Base-by-base conservation (phyloP, 2,113 vertebrate genomes). In the Scortum barcoo region DNA sequence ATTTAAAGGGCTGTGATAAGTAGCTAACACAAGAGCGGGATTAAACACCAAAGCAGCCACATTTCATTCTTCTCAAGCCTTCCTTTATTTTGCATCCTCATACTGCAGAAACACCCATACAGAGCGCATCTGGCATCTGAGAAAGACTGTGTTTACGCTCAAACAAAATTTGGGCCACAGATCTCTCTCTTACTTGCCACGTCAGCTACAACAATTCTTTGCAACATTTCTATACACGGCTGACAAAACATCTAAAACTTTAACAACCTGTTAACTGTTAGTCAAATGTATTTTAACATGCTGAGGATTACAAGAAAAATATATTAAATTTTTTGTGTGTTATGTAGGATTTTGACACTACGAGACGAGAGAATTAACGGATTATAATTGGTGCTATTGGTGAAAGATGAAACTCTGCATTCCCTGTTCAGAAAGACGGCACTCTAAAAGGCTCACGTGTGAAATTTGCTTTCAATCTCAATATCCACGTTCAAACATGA, bases 1-100 rank as follows among this genome's bases (percentile, higher is more conserved):
- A 24, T 70, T 38, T 72, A 87, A 80, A 56, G 57, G 66, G 56
- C 51, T 19, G 57, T 68, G 86, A 89, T 78, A 72, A 75, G 80
- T 62, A 28, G 4, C 74, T 66, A 72, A 79, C 12, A n/a, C 28
- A 72, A 3, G 2, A 61, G 28, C 62, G 42, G 0, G 53, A 78
- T 69, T 76, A 61, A 82, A 77, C 46, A 69, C 76, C 26, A 60
- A 69, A 66, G 72, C 57, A 61, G 79, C 40, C 48, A 44, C 26
- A 67, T 75, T 62, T 46, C 48, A 74, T 58, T 82, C 48, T 2
- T 30, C 22, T 65, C 17, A 54, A 60, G n/a, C 24, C 12, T 11
- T 38, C 6, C 61, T 28, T 57, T 26, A n/a, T 38, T 50, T 20
- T 51, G 2, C 17, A 1, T 54, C 19, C 42, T 22, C 46, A 48